phyloP scores from a whole-genome alignment of 2,113 vertebrate genomes.

The Andinoacara biseriatus region DNA sequence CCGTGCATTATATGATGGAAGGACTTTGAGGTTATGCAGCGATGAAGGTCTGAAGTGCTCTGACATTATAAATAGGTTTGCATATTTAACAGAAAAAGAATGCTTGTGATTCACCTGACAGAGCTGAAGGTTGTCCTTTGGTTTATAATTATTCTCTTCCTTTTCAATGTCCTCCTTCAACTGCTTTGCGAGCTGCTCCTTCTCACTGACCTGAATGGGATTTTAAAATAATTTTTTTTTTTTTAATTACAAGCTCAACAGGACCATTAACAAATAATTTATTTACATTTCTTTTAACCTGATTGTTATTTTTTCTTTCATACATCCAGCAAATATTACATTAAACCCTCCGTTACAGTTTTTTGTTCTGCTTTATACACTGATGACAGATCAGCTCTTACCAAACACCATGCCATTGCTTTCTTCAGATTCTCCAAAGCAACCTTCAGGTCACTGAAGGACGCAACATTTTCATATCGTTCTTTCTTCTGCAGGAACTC shows the following conservation, averaged over 20 bases:
- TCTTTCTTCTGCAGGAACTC: constrained; percentile 60
- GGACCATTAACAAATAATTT: not conserved
- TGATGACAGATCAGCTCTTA: not conserved
- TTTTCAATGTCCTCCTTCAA: constrained; percentile 50
- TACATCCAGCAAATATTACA: fast-evolving
- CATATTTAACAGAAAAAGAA: constrained; percentile 1
- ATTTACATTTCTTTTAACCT: not conserved
- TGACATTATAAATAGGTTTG: not conserved
- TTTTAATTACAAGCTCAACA: not conserved
- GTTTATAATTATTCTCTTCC: constrained; percentile 43
- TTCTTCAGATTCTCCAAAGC: constrained; percentile 51
- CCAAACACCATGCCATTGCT: constrained; percentile 59
- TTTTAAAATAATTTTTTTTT: not conserved
- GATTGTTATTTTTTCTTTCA: not conserved
- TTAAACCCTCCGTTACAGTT: not conserved
- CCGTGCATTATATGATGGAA: not conserved
- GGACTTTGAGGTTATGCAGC: not conserved
- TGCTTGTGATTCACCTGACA: constrained; percentile 45
- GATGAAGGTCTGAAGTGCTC: not conserved
- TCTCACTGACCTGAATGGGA: constrained; percentile 47
- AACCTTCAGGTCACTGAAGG: constrained; percentile 42
- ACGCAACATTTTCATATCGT: constrained; percentile 44
- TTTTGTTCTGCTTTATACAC: not conserved
- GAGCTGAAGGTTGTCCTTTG: constrained; percentile 42
- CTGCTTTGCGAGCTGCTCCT: constrained; percentile 35